phyloP scores from a whole-genome alignment of 2,797 vertebrate genomes.

The Anguilla anguilla region DNA sequence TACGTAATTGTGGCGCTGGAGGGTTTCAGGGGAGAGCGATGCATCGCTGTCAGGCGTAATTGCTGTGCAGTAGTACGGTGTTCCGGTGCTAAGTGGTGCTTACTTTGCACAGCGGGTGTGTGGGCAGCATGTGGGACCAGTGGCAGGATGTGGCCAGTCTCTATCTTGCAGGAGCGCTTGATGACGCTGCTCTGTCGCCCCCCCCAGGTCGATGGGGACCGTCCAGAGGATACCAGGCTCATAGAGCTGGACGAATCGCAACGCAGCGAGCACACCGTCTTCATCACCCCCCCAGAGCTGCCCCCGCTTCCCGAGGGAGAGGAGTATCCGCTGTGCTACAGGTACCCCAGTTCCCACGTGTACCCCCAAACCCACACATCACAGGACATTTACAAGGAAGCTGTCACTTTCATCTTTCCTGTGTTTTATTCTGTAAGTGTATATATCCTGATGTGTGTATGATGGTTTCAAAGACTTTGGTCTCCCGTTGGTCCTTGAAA shows the following conservation, averaged over 20 bases:
- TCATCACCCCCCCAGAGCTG: conserved; percentile 95
- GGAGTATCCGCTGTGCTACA: conserved; percentile 90
- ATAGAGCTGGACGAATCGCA: conserved; percentile 97
- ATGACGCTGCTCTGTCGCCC: not conserved
- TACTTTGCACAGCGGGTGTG: not conserved
- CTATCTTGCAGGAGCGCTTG: not conserved
- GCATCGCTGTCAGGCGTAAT: conserved; percentile 1
- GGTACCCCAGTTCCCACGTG: conserved; percentile 67
- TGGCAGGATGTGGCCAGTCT: not conserved
- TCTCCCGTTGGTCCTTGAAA: not conserved
- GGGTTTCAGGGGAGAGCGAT: not conserved
- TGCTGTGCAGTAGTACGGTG: not conserved
- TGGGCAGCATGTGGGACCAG: not conserved
- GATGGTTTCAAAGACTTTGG: not conserved
- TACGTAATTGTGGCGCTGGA: not conserved
- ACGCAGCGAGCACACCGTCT: conserved; percentile 96
- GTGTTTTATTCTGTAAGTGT: not conserved
- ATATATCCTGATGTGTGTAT: not conserved
- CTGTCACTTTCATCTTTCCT: not conserved
- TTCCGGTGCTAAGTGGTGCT: conserved; percentile 18
- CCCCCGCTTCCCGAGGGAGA: conserved; percentile 88
- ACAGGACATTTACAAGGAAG: not conserved
- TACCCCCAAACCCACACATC: not conserved
- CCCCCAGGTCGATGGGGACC: conserved; percentile 85
- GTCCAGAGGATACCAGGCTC: conserved; percentile 84